Conservation (phyloP, 2,888 invertebrate species). For the Aspidiotus rigidus region DNA sequence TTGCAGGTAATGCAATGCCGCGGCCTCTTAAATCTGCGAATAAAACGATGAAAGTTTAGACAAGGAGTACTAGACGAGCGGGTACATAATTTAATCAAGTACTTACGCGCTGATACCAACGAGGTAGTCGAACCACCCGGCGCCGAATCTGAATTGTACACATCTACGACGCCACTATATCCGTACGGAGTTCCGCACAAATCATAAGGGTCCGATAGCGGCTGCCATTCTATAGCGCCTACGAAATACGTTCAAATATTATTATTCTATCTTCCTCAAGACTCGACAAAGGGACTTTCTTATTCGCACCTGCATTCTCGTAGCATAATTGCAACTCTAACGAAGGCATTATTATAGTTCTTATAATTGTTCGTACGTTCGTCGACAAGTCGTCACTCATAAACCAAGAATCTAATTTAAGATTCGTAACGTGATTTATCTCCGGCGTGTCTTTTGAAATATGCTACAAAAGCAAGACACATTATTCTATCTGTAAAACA, state of each 20-base stretch:
- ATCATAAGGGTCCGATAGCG: slow-evolving; percentile 5
- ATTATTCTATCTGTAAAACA: neutral
- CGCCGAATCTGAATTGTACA: slow-evolving; percentile 3
- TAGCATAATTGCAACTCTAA: slow-evolving; percentile 4
- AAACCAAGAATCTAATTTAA: slow-evolving; percentile 58
- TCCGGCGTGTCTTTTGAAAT: slow-evolving; percentile 44
- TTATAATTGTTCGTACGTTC: slow-evolving; percentile 63
- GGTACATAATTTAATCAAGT: neutral
- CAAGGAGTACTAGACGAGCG: too few species aligned
- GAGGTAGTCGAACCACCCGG: slow-evolving; percentile 12
- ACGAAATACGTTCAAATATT: neutral
- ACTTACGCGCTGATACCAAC: slow-evolving; percentile 17
- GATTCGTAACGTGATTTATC: slow-evolving; percentile 45
- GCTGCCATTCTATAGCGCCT: slow-evolving; percentile 16
- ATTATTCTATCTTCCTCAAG: neutral
- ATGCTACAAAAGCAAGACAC: slow-evolving; percentile 42
- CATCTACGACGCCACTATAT: too few species aligned
- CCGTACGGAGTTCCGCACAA: slow-evolving; percentile 1
- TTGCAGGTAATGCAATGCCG: slow-evolving; percentile 11
- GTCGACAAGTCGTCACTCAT: slow-evolving; percentile 63
- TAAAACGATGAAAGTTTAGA: neutral
- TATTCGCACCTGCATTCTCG: slow-evolving; percentile 8
- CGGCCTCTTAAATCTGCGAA: slow-evolving; percentile 9
- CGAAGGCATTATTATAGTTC: slow-evolving; percentile 39
- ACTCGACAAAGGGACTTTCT: neutral